Evolutionary conservation across 2,888 invertebrate species (phyloP).

Genomic region (Rhagonycha fulva): DNA sequence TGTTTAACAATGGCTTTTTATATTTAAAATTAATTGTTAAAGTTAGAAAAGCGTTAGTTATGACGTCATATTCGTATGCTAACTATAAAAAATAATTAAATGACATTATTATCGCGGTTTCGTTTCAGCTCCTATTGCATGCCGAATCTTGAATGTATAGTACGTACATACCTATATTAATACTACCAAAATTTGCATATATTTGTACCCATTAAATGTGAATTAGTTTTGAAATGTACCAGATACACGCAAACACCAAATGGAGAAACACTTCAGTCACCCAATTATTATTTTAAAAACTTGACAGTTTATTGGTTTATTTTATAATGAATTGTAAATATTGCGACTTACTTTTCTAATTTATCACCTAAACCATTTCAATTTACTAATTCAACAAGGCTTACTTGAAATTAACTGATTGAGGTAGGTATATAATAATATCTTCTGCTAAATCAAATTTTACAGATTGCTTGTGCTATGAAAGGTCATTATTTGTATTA

Average conservation of each 20-base stretch:
- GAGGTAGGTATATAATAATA: neutral
- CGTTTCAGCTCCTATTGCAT: neutral
- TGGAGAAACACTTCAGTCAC: neutral
- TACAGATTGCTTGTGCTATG: neutral
- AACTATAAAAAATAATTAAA: neutral
- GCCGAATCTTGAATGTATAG: neutral
- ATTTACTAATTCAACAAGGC: neutral
- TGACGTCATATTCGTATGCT: neutral
- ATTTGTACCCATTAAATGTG: neutral
- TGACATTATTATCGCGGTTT: neutral
- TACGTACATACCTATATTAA: neutral
- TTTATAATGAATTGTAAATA: neutral
- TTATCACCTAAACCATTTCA: neutral
- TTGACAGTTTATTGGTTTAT: neutral
- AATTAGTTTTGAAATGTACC: constrained; percentile 1
- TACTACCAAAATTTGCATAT: neutral
- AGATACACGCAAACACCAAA: neutral
- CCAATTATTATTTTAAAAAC: neutral
- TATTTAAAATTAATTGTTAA: neutral
- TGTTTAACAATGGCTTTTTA: neutral
- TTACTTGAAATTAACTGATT: neutral
- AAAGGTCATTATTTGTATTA: neutral
- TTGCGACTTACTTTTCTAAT: neutral
- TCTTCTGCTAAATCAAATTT: neutral
- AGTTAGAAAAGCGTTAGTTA: neutral